Base-by-base conservation (phyloP, 2,888 invertebrate species). In the Nymphalis urticae region DNA sequence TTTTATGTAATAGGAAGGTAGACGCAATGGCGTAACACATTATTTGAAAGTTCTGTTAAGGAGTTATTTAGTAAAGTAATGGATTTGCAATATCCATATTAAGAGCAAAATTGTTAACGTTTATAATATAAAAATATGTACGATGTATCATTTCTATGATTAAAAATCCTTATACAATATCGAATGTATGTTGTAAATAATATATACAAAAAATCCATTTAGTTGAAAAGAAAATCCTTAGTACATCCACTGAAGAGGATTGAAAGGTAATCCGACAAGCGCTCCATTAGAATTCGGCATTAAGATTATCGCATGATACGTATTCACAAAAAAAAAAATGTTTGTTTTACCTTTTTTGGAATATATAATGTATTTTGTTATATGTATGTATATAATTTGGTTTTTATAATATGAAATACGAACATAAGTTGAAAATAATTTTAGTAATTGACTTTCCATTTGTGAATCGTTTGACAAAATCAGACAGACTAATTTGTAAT, bases 251-350 rank as follows among this genome's bases (percentile, higher is more conserved):
- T 36, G 9, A 21, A 32, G 53, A 64, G 51, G 59, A 63, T 68
- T 64, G 53, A 64, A 64, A 64, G 68, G 59, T 68, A 68, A 68
- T 68, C 68, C 60, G 63, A 53, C 58, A 66, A 66, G 61, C 56
- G 67, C 50, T 67, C 62, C 58, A 62, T 67, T 67, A 58, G 62
- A 67, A 67, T 67, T 62, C 62, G 9, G 27, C 62, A 58, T 67
- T 36, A 62, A 58, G 62, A 62, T 67, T 58, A 62, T 56, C 50
- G 48, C 47, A 50, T 54, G 53, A 66, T 54, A 17, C 54, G 60
- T 42, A 42, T 42, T 42, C 56, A 16, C 27, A 27, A 24, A 48
- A 62, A 5, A 48, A 36, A 19, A 50, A 42, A 9, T 59, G 10
- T 42, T 54, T 66, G 56, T 66, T 56, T 50, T 36, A n/a, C 58